Evolutionary conservation across 2,888 invertebrate genomes (phyloP).

Genomic region (Caenorhabditis sp.): DNA sequence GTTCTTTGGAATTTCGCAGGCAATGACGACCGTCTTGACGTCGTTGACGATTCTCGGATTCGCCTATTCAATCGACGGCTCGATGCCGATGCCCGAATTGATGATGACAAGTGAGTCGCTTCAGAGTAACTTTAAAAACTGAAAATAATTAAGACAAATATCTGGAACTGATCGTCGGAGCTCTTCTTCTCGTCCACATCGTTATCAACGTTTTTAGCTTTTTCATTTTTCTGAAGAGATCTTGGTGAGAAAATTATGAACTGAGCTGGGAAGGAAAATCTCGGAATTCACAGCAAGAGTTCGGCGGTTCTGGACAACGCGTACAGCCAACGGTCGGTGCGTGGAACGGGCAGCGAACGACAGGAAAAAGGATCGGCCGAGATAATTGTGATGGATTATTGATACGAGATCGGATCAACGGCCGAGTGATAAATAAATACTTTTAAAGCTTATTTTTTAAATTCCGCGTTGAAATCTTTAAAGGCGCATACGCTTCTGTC

Average conservation of each 20-base stretch:
- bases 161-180: conserved; percentile 18
- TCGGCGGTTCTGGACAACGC: conserved; percentile 8
- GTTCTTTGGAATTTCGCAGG: neutral
- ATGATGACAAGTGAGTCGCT: conserved; percentile 17
- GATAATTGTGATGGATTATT: conserved; percentile 47
- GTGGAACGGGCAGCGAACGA: neutral
- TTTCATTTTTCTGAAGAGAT: conserved; percentile 24
- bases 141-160: neutral
- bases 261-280: neutral
- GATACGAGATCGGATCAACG: too few relatives aligned
- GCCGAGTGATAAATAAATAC: too few relatives aligned
- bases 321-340: neutral
- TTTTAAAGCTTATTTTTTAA: neutral
- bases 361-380: conserved; percentile 16
- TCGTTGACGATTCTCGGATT: conserved; percentile 28
- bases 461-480: neutral
- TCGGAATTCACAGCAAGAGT: conserved; percentile 14
- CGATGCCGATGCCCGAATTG: conserved; percentile 31
- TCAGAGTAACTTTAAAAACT: neutral
- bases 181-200: conserved; percentile 20
- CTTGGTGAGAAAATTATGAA: neutral
- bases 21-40: conserved; percentile 17
- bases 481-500: neutral
- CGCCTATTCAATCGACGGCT: conserved; percentile 22
- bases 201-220: conserved; percentile 28